Base-by-base conservation (phyloP, 2,888 invertebrate genomes). In the Drosophila formosana region DNA sequence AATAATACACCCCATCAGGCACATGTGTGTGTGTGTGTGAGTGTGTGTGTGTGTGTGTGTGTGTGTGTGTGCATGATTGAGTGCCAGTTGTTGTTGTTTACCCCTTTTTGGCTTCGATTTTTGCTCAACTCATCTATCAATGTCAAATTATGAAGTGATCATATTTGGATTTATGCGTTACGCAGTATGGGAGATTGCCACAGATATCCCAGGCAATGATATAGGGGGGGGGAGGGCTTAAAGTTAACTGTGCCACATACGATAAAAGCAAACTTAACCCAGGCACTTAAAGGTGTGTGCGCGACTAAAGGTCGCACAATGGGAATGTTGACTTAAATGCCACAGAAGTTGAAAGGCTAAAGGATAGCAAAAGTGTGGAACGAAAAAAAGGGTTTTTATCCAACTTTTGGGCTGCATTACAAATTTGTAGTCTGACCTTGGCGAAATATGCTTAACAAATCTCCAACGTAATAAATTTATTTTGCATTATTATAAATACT, bases 61-160 rank as follows among this genome's bases (percentile, higher is more conserved):
- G 46, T 57, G 74, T 76, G 63, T 58, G 60, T 69, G 78, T 68
- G 75, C 72, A 78, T 85, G 84, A 89, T 89, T 87, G 87, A 87
- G 84, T 88, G 83, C 66, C 83, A 56, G 60, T 65, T 68, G 57
- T 55, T 73, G 63, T 60, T 75, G 64, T 46, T 67, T 64, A 74
- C 62, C 72, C 80, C 72, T 74, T 81, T 80, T 84, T 64, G 65
- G 64, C 67, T 69, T 74, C 78, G 71, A 83, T 88, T 89, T 81
- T 57, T 62, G 72, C 75, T 56, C 67, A 50, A 90, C 91, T 91
- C 92, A 91, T 91, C 91, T 89, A 91, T 91, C 91, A 91, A 92
- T 90, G 91, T 92, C 91, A 92, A 90, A 92, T 91, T 91, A 92
- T 91, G 92, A 91, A 91, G 92, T 91, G 92, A 92, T 91, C 92